Percentiles rank a stretch among this genome's conserved stretches.
Conservation (phyloP, 2,113 vertebrate genomes). For the Cebidichthys violaceus region DNA sequence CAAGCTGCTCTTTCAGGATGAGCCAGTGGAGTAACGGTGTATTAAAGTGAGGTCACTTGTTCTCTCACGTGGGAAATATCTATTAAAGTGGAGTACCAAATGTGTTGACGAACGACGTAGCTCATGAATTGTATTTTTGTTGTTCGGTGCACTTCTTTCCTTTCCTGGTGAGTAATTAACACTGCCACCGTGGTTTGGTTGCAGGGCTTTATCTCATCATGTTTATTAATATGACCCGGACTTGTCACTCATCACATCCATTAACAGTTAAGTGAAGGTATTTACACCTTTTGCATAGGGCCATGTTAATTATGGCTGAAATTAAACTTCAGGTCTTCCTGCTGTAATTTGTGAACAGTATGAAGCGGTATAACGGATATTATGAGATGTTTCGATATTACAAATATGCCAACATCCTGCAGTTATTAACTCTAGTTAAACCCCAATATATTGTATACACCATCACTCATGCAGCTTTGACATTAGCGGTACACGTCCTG, state of each 20-base stretch:
- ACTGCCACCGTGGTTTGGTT: background rate
- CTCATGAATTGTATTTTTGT: background rate
- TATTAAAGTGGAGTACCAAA: background rate
- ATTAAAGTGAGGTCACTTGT: slow-evolving; percentile 9
- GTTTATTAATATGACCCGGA: slow-evolving; percentile 37
- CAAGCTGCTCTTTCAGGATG: slow-evolving; percentile 24
- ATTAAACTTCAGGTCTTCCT: slow-evolving; percentile 23
- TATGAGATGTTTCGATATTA: background rate
- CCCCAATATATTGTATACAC: background rate
- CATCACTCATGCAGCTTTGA: slow-evolving; percentile 5
- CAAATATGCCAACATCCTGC: background rate
- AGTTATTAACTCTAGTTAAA: background rate
- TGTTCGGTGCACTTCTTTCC: background rate
- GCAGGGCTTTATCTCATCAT: slow-evolving; percentile 3
- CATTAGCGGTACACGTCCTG: slow-evolving; percentile 14
- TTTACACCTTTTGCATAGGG: slow-evolving; percentile 2
- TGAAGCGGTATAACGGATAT: background rate
- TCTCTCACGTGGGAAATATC: background rate
- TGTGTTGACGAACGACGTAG: background rate
- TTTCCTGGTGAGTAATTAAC: slow-evolving; percentile 11
- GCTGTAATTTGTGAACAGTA: slow-evolving; percentile 2
- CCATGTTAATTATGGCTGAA: slow-evolving; percentile 16
- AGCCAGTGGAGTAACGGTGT: background rate
- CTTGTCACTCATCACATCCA: slow-evolving; percentile 20
- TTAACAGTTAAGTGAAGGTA: slow-evolving; percentile 27